A percentile compares a stretch with the other conserved stretches of the same genome.
phyloP scores from a whole-genome alignment of 2,113 vertebrate species.

The Pitta sordida region DNA sequence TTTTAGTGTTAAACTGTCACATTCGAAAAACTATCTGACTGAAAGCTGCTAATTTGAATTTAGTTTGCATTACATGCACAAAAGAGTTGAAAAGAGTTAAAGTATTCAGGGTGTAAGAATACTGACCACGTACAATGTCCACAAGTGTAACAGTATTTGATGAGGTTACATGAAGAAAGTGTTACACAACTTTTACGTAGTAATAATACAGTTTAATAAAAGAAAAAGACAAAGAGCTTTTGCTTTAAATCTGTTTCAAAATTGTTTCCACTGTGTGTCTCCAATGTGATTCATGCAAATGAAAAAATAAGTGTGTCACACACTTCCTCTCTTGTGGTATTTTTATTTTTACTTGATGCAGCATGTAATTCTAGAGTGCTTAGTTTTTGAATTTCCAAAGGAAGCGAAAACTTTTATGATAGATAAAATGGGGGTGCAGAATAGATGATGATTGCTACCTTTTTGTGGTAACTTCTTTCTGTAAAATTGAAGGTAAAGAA shows the following conservation, averaged over 20 bases:
- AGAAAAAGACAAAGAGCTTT: not conserved
- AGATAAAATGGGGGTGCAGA: not conserved
- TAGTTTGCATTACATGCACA: not conserved
- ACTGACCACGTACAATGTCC: not conserved
- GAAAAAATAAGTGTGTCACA: not conserved
- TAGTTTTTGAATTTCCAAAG: not conserved
- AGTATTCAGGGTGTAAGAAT: not conserved
- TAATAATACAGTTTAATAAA: not conserved
- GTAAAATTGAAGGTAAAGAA: not conserved
- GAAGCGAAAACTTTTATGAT: not conserved
- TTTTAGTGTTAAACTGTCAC: not conserved
- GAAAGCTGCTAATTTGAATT: not conserved
- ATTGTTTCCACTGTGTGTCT: not conserved
- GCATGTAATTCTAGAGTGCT: not conserved
- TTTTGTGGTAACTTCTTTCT: not conserved
- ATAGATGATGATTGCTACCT: not conserved
- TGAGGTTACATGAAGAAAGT: not conserved
- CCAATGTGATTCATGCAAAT: not conserved
- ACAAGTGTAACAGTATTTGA: not conserved
- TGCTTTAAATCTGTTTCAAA: not conserved
- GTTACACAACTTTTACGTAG: not conserved
- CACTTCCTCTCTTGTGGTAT: not conserved
- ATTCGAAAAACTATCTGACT: not conserved
- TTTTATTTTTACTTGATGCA: slow-evolving; percentile 17
- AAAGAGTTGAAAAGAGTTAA: not conserved